Evolutionary conservation across 1,140 invertebrate species (phyloP).

Genomic region (Apis laboriosa): DNA sequence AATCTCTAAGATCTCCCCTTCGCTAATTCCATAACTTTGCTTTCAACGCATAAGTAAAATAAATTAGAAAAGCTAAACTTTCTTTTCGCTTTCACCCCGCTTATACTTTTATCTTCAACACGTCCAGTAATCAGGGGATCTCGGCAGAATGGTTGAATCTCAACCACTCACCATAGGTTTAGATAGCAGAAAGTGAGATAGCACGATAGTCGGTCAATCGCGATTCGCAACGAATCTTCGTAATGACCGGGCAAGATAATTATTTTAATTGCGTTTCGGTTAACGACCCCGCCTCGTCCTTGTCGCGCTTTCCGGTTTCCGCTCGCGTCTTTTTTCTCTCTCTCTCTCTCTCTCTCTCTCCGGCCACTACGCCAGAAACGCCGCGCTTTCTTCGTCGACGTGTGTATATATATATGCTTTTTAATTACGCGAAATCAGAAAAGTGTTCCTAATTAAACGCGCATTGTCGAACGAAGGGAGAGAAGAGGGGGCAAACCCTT

Average conservation of each 20-base stretch:
- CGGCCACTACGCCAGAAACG: neutral
- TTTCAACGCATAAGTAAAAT: too few species aligned
- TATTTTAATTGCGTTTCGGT: conserved; percentile 27
- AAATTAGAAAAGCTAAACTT: too few species aligned
- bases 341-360: neutral
- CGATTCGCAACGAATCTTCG: neutral
- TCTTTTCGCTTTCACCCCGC: too few species aligned
- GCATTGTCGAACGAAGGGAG: neutral
- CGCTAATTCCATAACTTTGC: too few species aligned
- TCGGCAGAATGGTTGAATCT: too few species aligned
- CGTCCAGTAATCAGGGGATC: too few species aligned
- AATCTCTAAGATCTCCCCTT: too few species aligned
- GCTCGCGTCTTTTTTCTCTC: neutral
- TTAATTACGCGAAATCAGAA: conserved; percentile 12
- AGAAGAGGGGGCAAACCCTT: neutral
- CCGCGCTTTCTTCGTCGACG: neutral
- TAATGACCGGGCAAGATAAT: neutral
- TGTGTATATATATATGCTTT: too few species aligned
- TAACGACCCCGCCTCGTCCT: neutral
- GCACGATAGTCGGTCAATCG: neutral
- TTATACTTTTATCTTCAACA: too few species aligned
- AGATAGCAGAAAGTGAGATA: neutral
- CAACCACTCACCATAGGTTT: too few species aligned
- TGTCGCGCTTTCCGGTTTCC: neutral
- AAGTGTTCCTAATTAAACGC: conserved; percentile 13